Evolutionary conservation across 2,888 invertebrate species (phyloP), one percentile per base, ranked within the genome.

Genomic region (Caenorhabditis sp.): DNA sequence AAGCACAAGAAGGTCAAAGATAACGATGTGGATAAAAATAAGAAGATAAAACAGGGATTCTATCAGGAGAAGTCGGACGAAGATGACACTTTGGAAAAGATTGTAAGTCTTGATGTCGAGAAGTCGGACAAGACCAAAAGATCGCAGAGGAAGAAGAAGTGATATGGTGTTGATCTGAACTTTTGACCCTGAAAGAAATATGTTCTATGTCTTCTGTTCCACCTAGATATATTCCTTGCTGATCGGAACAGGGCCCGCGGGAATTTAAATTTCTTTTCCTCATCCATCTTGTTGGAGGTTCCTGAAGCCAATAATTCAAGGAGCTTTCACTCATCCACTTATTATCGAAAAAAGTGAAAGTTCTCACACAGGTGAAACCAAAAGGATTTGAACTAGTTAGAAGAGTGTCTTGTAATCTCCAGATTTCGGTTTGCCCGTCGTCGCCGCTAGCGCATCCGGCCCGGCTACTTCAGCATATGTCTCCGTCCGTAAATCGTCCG

Each of bases 11-110:
- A 81, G 40, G 56, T 55, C 9, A 60, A 60, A 18, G 82, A 81
- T 18, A 51, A 72, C 37, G 85, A 85, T 50, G 28, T 35, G 11
- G 85, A 85, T 2, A 85, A 83, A 65, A 22, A 83, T 28, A 62
- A 72, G 61, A 82, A 82, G 67, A 80, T 85, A n/a, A 68, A 77
- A 56, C 55, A 70, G n/a, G 85, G 85, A 69, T 83, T 85, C 74
- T 85, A 76, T 64, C 78, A 85, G 62, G 77, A 82, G 24, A 84
- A 79, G 40, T 84, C 84, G 11, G 84, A 84, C 58, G 84, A 84
- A 28, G 84, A 84, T 67, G 84, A 84, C 44, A 84, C 84, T 0
- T 53, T 84, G 40, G 84, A 84, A 47, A 78, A 81, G 37, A 71
- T 84, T 22, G 76, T 60, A 8, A 84, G 84, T 80, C 62, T 81